Evolutionary conservation across 2,797 vertebrate genomes (phyloP).

Genomic region (Periophthalmus magnuspinnatus): DNA sequence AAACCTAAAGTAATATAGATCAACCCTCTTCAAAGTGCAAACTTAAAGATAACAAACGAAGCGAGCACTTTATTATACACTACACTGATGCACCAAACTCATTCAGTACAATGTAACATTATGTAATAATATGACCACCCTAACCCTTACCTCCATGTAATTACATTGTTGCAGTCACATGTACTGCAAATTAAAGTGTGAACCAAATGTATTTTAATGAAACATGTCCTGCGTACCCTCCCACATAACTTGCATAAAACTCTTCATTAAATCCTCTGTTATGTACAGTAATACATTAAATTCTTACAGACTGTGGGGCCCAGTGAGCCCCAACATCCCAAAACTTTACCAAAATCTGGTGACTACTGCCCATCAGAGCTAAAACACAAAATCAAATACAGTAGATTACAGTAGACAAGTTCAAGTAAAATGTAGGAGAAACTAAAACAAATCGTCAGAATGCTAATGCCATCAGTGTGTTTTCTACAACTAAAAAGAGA

Average conservation of each 20-base stretch:
- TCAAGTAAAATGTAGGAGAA: slow-evolving; percentile 60
- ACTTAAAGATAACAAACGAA: slow-evolving; percentile 12
- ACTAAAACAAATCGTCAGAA: slow-evolving; percentile 30
- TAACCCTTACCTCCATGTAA: background rate
- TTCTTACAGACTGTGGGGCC: slow-evolving; percentile 32
- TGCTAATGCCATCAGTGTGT: background rate
- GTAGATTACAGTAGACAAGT: slow-evolving; percentile 58
- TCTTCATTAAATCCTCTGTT: slow-evolving; percentile 68
- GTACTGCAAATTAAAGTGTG: background rate
- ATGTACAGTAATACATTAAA: slow-evolving; percentile 66
- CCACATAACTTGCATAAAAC: slow-evolving; percentile 68
- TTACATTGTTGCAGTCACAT: background rate
- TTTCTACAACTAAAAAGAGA: background rate
- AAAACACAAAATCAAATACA: slow-evolving; percentile 33
- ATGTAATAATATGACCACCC: background rate
- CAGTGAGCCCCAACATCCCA: slow-evolving; percentile 37
- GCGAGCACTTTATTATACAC: background rate
- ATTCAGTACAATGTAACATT: background rate
- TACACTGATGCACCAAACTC: background rate
- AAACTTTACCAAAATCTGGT: slow-evolving; percentile 35
- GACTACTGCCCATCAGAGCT: slow-evolving; percentile 27
- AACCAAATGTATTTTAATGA: slow-evolving; percentile 27
- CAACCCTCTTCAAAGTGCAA: slow-evolving; percentile 29
- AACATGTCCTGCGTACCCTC: slow-evolving; percentile 40
- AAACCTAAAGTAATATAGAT: slow-evolving; percentile 1